phyloP scores from a whole-genome alignment of 2,797 vertebrate species.

The Myotis planiceps region DNA sequence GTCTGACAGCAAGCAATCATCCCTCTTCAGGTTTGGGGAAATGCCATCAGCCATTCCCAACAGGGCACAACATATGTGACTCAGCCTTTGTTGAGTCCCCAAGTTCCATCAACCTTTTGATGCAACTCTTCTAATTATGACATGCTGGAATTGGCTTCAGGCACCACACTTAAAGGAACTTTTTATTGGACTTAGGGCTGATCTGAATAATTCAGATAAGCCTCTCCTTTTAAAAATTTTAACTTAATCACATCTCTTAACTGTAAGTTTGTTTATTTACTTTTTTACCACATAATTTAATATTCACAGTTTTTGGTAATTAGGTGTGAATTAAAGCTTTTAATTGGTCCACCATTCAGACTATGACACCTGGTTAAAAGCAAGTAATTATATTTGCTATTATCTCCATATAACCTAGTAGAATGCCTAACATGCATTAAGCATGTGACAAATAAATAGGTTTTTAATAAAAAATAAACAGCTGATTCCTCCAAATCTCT shows the following conservation, averaged over 20 bases:
- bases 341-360: background rate
- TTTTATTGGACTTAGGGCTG: background rate
- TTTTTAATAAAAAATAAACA: background rate
- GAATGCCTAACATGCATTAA: background rate
- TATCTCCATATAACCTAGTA: background rate
- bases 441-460: background rate
- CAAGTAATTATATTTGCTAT: background rate
- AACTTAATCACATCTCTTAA: background rate
- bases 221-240: background rate
- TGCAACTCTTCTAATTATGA: no score
- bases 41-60: no score
- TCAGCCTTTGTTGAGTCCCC: no score
- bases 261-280: background rate
- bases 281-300: background rate
- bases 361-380: background rate
- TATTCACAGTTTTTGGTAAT: background rate
- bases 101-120: no score
- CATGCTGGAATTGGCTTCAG: no score
- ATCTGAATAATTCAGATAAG: background rate
- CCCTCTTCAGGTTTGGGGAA: no score
- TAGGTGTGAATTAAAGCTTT: background rate
- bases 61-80: no score
- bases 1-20: no score
- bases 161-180: background rate
- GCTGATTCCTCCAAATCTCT: background rate